Conservation (phyloP, 2,113 vertebrate genomes). For the Tragulus kanchil region DNA sequence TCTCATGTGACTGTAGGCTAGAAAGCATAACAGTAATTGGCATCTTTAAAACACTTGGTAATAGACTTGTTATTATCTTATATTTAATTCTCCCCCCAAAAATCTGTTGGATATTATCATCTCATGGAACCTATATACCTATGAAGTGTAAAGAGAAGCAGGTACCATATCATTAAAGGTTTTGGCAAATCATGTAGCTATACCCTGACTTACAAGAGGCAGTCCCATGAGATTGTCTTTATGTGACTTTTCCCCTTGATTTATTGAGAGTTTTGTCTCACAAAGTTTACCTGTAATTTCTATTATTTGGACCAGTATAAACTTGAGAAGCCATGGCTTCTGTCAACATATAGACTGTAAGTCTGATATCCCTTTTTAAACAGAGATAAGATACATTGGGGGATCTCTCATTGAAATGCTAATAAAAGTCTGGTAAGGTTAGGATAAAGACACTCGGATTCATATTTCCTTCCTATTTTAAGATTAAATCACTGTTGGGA, state of each 20-base stretch:
- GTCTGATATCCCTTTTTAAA: not conserved
- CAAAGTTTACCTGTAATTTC: not conserved
- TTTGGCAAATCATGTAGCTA: constrained; percentile 11
- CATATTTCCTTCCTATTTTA: not conserved
- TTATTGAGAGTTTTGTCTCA: not conserved
- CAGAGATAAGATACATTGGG: not conserved
- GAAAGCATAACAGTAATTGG: not conserved
- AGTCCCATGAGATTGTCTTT: not conserved
- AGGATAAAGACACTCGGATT: not conserved
- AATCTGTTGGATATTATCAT: not conserved
- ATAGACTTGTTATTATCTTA: not conserved
- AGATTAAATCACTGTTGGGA: not conserved
- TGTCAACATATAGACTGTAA: not conserved
- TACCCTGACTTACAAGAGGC: not conserved
- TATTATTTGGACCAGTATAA: not conserved
- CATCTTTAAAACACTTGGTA: not conserved
- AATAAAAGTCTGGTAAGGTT: not conserved
- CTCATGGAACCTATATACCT: not conserved
- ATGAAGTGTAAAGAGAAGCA: not conserved
- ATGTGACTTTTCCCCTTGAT: not conserved
- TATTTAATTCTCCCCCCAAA: not conserved
- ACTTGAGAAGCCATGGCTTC: not conserved
- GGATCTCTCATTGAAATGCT: not conserved
- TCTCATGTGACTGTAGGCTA: not conserved
- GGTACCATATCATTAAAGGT: not conserved